Conservation (phyloP, 2,888 invertebrate species). For the Megalurothrips usitatus region DNA sequence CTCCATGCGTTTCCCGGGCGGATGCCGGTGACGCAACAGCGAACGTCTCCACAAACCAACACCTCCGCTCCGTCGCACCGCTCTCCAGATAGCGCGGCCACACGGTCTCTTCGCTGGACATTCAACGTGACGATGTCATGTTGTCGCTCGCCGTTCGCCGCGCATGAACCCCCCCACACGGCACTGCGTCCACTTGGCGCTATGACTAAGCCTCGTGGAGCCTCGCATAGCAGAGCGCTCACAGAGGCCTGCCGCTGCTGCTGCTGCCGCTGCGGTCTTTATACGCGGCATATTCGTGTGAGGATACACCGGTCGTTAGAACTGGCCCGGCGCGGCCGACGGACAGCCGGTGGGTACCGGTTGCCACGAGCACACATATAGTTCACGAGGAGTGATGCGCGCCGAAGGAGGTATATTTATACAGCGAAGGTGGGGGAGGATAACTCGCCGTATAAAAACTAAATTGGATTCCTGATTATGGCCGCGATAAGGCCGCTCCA, state of each 20-base stretch:
- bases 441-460: conserved; percentile 25
- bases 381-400: conserved; percentile 2
- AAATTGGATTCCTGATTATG: conserved; percentile 23
- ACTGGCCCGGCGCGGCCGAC: background rate
- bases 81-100: no score
- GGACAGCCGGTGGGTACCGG: background rate
- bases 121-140: no score
- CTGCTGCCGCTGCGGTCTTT: background rate
- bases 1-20: background rate
- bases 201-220: no score
- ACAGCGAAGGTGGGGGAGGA: conserved; percentile 13
- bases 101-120: no score
- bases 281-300: no score
- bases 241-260: background rate
- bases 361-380: background rate
- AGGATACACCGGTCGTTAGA: background rate
- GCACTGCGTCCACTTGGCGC: no score
- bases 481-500: background rate
- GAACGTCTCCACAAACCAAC: no score
- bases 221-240: background rate
- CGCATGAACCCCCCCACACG: no score
- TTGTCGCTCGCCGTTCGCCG: no score
- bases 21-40: background rate
- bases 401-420: conserved; percentile 11
- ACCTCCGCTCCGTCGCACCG: no score